Base-by-base conservation (phyloP, 1,140 invertebrate species). In the Drosophila subobscura region DNA sequence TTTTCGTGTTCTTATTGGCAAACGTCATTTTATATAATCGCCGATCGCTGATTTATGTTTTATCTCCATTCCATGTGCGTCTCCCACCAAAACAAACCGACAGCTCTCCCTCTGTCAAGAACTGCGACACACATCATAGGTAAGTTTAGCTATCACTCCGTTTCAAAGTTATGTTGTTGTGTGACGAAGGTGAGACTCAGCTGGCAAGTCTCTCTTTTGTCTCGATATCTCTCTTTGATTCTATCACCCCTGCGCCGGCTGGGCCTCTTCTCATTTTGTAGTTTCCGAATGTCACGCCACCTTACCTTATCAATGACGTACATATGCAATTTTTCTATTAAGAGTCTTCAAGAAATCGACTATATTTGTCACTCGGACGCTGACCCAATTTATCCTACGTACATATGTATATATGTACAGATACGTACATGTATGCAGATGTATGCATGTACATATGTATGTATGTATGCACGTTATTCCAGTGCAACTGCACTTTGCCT, bases 241-340 rank as follows among this genome's bases (percentile, higher is more conserved):
- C 23, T 29, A 20, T 22, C 20, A 12, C 10, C 33, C 41, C 40
- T 37, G 50, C 40, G 60, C 77, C 77, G 65, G 73, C 68, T 56
- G 51, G 8, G 40, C 25, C 52, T 44, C 4, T 44, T 50, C 52
- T 61, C 29, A 33, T 49, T 40, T 52, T 52, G 49, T 63, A 56
- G 29, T 68, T 40, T 75, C 45, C 73, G 58, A 72, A 77, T 77
- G 67, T 80, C 78, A 81, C 78, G 78, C 78, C 78, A 81, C 78
- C 78, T 81, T 76, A 81, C 78, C 78, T 81, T 76, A 81, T 81
- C 78, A 80, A 79, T 66, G 72, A 33, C 47, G 23, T 27, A 57
- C 16, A 25, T 45, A 45, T 46, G 25, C 4, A 56, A 57, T 64
- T 41, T 41, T 27, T 70, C 49, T 47, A 45, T 51, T 10, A 46